These are phyloP conservation scores for Cynodonichthys magdalenae DNA, from an alignment of 2,797 vertebrate genomes.

Conservation along the genomic window DNA sequence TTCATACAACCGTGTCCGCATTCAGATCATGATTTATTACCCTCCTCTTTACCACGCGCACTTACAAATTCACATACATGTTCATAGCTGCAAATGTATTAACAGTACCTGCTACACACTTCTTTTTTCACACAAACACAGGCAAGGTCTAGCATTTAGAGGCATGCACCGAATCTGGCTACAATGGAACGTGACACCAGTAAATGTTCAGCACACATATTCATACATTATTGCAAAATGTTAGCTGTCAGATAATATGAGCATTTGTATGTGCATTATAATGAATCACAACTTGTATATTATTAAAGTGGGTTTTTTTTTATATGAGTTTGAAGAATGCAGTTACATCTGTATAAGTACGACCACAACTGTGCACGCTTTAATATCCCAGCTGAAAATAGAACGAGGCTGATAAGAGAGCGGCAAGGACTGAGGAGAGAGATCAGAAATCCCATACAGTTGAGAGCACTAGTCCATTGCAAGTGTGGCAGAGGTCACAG, in stretches of 20 bases:
- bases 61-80: constrained; percentile 20
- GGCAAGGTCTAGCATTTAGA: constrained; percentile 76
- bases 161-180: constrained; percentile 57
- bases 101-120: constrained; percentile 19
- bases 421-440: constrained; percentile 51
- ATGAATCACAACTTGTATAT: constrained; percentile 48
- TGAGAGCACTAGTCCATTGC: constrained; percentile 79
- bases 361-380: constrained; percentile 57
- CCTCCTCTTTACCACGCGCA: constrained; percentile 52
- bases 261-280: constrained; percentile 27
- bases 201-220: constrained; percentile 26
- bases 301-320: constrained; percentile 3
- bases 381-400: constrained; percentile 71
- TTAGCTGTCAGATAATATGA: constrained; percentile 45
- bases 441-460: constrained; percentile 78
- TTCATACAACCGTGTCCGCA: constrained; percentile 76
- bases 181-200: constrained; percentile 45
- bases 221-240: constrained; percentile 29
- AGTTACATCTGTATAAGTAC: constrained; percentile 29
- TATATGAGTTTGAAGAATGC: background rate
- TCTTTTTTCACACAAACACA: constrained; percentile 10
- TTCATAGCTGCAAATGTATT: constrained; percentile 39
- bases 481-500: constrained; percentile 82
- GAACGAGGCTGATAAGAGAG: constrained; percentile 73
- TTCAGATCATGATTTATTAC: constrained; percentile 86